These are phyloP conservation scores for Aphaenogaster ashmeadi DNA, from an alignment of 1,140 invertebrate species.

Conservation along the genomic window DNA sequence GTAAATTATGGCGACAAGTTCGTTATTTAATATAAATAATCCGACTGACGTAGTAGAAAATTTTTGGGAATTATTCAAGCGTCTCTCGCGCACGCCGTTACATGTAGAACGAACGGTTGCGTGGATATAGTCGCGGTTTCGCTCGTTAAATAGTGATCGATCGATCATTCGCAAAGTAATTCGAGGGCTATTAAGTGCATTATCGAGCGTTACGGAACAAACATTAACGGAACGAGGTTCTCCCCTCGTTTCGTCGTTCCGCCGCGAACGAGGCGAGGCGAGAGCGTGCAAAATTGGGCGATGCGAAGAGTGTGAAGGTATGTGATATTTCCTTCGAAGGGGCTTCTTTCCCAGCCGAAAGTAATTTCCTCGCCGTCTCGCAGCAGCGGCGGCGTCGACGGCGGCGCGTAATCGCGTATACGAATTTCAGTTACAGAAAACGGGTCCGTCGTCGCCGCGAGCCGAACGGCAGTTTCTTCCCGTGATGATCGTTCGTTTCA, in stretches of 20 bases:
- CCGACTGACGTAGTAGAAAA: not conserved
- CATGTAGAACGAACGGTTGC: constrained; percentile 42
- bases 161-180: constrained; percentile 58
- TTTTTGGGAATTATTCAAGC: constrained; percentile 11
- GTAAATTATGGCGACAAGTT: not conserved
- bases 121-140: constrained; percentile 60
- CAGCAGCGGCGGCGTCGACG: not conserved
- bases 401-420: constrained; percentile 50
- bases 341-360: constrained; percentile 54
- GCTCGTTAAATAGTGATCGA: constrained; percentile 64
- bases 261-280: constrained; percentile 29
- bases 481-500: constrained; percentile 25
- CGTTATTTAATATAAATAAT: not conserved
- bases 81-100: not conserved
- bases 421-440: constrained; percentile 46
- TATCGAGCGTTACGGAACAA: constrained; percentile 62
- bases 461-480: not conserved
- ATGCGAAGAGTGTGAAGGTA: constrained; percentile 32
- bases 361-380: constrained; percentile 59
- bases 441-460: not conserved
- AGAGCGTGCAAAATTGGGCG: constrained; percentile 59
- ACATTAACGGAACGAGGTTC: constrained; percentile 51
- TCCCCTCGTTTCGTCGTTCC: constrained; percentile 19
- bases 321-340: constrained; percentile 63
- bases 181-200: constrained; percentile 66